Evolutionary conservation across 2,113 vertebrate species (phyloP).

Genomic region (Megaleporinus macrocephalus): DNA sequence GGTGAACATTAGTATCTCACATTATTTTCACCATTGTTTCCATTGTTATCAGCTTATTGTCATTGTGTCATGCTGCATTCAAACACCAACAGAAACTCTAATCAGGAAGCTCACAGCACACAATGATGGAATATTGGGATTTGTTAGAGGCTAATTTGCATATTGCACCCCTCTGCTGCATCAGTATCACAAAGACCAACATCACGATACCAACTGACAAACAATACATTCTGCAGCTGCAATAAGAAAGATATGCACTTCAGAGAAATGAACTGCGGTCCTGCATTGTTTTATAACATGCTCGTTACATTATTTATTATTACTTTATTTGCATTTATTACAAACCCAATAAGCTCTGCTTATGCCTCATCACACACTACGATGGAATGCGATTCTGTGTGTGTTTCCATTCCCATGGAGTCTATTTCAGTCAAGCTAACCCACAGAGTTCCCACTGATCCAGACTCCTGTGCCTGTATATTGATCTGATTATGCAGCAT

Average conservation of each 20-base stretch:
- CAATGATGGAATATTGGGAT: not conserved
- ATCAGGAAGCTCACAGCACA: not conserved
- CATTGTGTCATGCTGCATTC: not conserved
- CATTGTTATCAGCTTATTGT: too few relatives aligned
- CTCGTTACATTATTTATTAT: not conserved
- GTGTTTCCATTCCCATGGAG: not conserved
- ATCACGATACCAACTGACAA: not conserved
- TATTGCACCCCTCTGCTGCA: not conserved
- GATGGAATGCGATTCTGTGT: not conserved
- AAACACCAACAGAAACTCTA: not conserved
- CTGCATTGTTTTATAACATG: not conserved
- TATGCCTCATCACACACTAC: not conserved
- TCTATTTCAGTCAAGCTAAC: conserved; percentile 9
- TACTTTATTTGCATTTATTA: not conserved
- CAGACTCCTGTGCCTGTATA: not conserved
- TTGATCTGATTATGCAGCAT: conserved; percentile 36
- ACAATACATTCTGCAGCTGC: not conserved
- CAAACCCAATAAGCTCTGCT: not conserved
- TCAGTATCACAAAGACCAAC: not conserved
- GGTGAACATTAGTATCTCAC: too few relatives aligned
- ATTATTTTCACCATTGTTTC: too few relatives aligned
- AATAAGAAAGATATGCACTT: not conserved
- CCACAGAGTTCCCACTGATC: not conserved
- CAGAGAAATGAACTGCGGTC: not conserved
- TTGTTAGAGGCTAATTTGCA: not conserved